phyloP scores from a whole-genome alignment of 2,797 vertebrate species.

The Glossophaga mutica region DNA sequence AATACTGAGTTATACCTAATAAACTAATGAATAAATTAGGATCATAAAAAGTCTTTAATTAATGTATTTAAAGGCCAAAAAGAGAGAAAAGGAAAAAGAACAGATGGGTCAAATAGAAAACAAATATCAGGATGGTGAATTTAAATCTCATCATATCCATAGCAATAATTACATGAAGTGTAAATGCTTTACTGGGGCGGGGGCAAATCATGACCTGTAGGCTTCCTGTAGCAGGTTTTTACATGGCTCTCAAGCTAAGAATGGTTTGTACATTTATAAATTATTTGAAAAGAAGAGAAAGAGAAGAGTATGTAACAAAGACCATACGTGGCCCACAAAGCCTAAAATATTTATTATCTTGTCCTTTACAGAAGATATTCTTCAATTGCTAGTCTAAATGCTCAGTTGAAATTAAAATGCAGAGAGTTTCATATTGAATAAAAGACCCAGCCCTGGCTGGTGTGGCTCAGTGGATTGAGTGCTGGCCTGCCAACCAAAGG shows the following conservation, averaged over 20 bases:
- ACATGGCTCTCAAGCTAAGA: not conserved
- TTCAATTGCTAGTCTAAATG: not conserved
- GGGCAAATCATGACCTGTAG: not conserved
- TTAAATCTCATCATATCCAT: not conserved
- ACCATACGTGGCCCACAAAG: not conserved
- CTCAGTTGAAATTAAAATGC: not conserved
- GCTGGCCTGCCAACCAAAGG: too few relatives aligned
- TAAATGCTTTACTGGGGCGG: not conserved
- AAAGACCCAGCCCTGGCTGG: not conserved
- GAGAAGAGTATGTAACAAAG: not conserved
- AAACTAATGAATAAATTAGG: not conserved
- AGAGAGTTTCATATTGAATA: not conserved
- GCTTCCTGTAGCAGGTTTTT: not conserved
- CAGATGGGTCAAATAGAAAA: not conserved
- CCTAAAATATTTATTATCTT: not conserved
- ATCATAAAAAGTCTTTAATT: not conserved
- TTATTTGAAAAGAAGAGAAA: not conserved
- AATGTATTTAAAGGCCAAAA: not conserved
- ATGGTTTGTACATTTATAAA: not conserved
- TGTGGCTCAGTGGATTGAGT: too few relatives aligned
- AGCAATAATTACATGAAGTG: not conserved
- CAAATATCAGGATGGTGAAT: not conserved
- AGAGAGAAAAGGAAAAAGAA: not conserved
- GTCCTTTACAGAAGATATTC: not conserved
- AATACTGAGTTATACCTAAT: not conserved